These are phyloP conservation scores for Zosterops japonicus DNA, from an alignment of 2,113 vertebrate species.

Conservation along the genomic window DNA sequence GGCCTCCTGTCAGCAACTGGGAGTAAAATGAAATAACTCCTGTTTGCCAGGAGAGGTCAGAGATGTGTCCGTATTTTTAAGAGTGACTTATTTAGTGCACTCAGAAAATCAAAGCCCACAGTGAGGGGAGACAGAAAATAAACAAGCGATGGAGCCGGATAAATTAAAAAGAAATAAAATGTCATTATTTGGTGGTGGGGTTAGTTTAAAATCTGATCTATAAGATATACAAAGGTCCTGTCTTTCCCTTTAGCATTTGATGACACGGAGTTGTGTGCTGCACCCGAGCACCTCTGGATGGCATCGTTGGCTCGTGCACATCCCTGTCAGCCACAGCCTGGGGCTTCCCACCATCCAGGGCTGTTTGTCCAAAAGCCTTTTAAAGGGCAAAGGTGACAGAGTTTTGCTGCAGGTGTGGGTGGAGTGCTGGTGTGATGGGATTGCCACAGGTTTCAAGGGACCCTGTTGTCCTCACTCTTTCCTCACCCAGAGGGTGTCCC, in stretches of 20 bases:
- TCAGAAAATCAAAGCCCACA: background rate
- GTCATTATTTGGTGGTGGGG: background rate
- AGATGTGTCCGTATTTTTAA: background rate
- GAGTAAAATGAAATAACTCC: background rate
- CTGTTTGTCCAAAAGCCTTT: background rate
- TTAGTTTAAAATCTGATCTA: background rate
- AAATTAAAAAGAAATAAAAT: background rate
- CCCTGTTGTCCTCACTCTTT: background rate
- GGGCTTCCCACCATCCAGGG: background rate
- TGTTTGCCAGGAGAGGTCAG: background rate
- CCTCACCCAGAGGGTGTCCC: background rate
- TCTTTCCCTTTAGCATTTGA: background rate
- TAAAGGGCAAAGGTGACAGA: background rate
- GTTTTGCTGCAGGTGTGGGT: background rate
- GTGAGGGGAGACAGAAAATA: background rate
- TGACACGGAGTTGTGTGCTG: background rate
- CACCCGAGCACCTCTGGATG: constrained; percentile 54
- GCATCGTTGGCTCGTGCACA: background rate
- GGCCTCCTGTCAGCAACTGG: background rate
- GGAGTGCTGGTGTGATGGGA: background rate
- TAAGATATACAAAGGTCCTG: background rate
- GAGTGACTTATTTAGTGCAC: background rate
- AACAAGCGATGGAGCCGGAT: too few relatives aligned
- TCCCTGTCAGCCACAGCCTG: background rate
- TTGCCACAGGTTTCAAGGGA: background rate